Percentiles rank a stretch among this genome's conserved stretches.
Evolutionary conservation across 1,140 invertebrate genomes (phyloP).

Genomic region (Zaprionus vittiger): DNA sequence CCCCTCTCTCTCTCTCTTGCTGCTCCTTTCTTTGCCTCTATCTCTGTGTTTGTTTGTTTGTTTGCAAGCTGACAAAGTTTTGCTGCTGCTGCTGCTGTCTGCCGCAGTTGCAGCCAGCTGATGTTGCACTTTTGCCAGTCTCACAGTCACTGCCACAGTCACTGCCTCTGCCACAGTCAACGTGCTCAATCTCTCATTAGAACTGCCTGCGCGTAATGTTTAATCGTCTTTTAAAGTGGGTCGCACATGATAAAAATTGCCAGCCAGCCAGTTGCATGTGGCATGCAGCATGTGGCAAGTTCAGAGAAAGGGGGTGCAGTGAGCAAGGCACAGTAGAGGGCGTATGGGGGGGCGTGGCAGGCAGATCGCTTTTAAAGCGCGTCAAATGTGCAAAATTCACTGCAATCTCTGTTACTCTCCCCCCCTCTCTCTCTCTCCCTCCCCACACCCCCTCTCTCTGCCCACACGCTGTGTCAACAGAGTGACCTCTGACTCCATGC

Average conservation of each 20-base stretch:
- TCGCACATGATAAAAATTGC: constrained; percentile 28
- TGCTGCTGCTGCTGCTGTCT: constrained; percentile 40
- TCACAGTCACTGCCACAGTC: neutral
- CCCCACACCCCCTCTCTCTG: accelerated
- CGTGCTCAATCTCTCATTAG: constrained; percentile 65
- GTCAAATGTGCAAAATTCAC: constrained; percentile 54
- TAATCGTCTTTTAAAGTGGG: constrained; percentile 59
- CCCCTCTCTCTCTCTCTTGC: constrained; percentile 35
- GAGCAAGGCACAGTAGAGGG: no score
- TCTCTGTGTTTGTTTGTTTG: constrained; percentile 43
- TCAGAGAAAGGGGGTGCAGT: no score
- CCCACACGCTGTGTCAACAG: neutral
- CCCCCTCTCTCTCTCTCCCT: neutral
- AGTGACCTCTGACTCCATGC: neutral
- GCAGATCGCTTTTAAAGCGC: constrained; percentile 29
- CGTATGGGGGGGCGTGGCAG: neutral
- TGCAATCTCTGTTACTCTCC: neutral
- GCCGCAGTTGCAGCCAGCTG: neutral
- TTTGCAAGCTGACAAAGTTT: constrained; percentile 48
- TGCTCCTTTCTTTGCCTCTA: constrained; percentile 18
- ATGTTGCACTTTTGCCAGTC: constrained; percentile 11
- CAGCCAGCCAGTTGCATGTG: constrained; percentile 12
- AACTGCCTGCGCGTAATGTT: constrained; percentile 53
- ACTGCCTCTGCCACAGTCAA: constrained; percentile 15
- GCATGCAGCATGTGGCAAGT: constrained; percentile 7